These are phyloP conservation scores for Atherinomorus stipes DNA, from an alignment of 2,113 vertebrate genomes.

Conservation along the genomic window DNA sequence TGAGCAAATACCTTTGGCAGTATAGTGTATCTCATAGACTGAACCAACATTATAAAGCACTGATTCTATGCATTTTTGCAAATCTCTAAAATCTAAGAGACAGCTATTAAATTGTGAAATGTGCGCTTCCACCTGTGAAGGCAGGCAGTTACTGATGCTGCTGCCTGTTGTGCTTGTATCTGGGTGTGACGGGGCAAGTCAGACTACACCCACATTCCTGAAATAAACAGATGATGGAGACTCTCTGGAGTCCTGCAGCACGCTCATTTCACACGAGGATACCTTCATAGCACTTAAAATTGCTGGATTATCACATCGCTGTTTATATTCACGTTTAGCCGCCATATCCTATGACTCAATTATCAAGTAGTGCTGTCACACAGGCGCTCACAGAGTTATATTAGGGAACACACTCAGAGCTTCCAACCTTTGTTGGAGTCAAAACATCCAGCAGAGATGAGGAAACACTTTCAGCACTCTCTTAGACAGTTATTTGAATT, in stretches of 20 bases:
- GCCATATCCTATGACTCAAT: slow-evolving; percentile 81
- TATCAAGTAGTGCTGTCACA: slow-evolving; percentile 75
- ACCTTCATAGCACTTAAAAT: slow-evolving; percentile 80
- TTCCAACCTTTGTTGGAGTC: slow-evolving; percentile 59
- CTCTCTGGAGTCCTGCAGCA: slow-evolving; percentile 53
- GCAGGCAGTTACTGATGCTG: slow-evolving; percentile 21
- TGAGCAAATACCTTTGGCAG: no score
- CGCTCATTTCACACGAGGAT: slow-evolving; percentile 68
- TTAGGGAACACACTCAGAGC: slow-evolving; percentile 63
- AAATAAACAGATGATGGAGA: slow-evolving; percentile 66
- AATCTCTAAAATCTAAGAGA: slow-evolving; percentile 16
- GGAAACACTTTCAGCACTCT: slow-evolving; percentile 59
- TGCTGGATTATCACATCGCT: slow-evolving; percentile 80
- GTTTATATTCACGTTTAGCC: slow-evolving; percentile 78
- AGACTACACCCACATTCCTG: slow-evolving; percentile 53
- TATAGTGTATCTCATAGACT: slow-evolving; percentile 10
- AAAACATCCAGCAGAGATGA: slow-evolving; percentile 70
- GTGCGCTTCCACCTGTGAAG: slow-evolving; percentile 18
- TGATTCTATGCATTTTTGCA: slow-evolving; percentile 11
- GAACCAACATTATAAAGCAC: slow-evolving; percentile 10
- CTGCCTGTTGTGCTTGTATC: slow-evolving; percentile 46
- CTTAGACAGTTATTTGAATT: slow-evolving; percentile 53
- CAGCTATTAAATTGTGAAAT: slow-evolving; percentile 8
- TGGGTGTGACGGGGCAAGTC: slow-evolving; percentile 39
- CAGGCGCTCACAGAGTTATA: slow-evolving; percentile 66